phyloP scores from a whole-genome alignment of 2,888 invertebrate species.

The Lochmaea capreae region DNA sequence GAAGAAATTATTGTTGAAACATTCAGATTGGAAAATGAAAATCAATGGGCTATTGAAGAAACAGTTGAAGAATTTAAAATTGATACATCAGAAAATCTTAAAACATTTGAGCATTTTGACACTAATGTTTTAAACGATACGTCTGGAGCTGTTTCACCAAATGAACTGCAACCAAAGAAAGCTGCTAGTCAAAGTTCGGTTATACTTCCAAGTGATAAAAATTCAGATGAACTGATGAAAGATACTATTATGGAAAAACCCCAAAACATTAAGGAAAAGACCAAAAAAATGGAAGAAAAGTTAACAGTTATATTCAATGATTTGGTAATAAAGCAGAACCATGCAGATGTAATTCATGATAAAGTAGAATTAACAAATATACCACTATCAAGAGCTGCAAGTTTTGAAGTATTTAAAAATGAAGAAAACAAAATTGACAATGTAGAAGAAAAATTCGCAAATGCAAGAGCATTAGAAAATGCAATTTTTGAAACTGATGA shows the following conservation, averaged over 20 bases:
- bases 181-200: neutral
- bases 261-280: neutral
- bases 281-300: neutral
- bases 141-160: neutral
- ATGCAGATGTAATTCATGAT: neutral
- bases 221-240: neutral
- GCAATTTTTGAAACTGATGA: neutral
- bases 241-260: neutral
- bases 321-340: neutral
- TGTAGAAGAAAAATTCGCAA: neutral
- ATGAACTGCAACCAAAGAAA: neutral
- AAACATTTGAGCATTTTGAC: neutral
- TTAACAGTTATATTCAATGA: neutral
- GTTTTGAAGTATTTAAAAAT: neutral
- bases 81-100: neutral
- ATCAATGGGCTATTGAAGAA: neutral
- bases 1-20: neutral
- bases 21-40: neutral
- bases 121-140: neutral
- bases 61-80: neutral
- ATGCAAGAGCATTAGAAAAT: neutral
- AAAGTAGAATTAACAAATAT: neutral
- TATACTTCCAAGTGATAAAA: neutral
- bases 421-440: slow-evolving; percentile 7
- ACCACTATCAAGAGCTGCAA: neutral